These are phyloP conservation scores for Ashinkailepas kermadecensis DNA, from an alignment of 2,888 invertebrate genomes.

Conservation along the genomic window DNA sequence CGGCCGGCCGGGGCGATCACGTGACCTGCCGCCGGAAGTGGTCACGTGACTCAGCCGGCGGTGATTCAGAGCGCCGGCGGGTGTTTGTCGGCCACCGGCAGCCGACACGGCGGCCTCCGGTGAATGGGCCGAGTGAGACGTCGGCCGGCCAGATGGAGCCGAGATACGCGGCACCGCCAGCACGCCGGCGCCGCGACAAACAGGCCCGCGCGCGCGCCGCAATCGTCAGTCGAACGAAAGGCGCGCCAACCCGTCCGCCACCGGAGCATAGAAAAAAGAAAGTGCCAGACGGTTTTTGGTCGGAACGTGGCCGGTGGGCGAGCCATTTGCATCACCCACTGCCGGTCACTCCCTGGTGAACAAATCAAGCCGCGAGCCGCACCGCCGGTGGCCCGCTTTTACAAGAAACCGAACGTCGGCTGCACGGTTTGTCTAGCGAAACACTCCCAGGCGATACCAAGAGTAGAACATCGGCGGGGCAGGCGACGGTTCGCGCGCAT, in stretches of 20 bases:
- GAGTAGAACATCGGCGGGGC: too few relatives aligned
- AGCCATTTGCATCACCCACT: too few relatives aligned
- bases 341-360: neutral
- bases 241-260: neutral
- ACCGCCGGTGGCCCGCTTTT: neutral
- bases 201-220: neutral
- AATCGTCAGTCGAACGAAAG: neutral
- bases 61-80: neutral
- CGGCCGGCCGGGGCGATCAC: neutral
- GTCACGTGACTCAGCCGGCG: neutral
- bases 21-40: neutral
- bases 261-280: neutral
- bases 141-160: constrained; percentile 24
- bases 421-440: too few relatives aligned
- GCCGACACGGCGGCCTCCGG: neutral
- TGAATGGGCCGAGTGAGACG: constrained; percentile 4
- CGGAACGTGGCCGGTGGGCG: too few relatives aligned
- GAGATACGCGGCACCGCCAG: neutral
- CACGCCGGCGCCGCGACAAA: neutral
- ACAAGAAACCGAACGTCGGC: too few relatives aligned
- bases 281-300: neutral
- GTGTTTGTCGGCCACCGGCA: neutral
- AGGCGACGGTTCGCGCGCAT: too few relatives aligned
- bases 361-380: neutral
- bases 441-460: too few relatives aligned